Percentiles rank a stretch among this genome's conserved stretches.
phyloP scores from a whole-genome alignment of 64 coral and sea anemone genomes.

The Stylophora pistillata region DNA sequence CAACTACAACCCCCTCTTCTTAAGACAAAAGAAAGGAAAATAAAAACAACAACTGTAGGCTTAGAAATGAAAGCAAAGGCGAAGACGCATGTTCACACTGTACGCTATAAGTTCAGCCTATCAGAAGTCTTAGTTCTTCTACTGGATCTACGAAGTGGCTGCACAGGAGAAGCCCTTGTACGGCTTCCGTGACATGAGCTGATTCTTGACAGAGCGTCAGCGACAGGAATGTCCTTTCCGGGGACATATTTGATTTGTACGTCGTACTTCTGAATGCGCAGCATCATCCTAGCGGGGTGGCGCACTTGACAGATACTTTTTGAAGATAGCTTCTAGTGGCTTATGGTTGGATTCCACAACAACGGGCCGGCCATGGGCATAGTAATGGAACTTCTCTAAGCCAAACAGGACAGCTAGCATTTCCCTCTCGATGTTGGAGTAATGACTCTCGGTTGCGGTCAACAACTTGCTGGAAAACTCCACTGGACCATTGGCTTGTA shows the following conservation, averaged over 20 bases:
- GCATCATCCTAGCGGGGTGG: constrained; percentile 45
- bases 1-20: not conserved
- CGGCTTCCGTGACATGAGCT: constrained; percentile 38
- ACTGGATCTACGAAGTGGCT: not conserved
- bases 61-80: not conserved
- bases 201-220: constrained; percentile 45
- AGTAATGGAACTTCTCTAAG: constrained; percentile 58
- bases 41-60: too few relatives aligned
- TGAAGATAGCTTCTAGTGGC: constrained; percentile 40
- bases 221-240: constrained; percentile 33
- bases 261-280: constrained; percentile 54
- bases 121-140: constrained; percentile 8
- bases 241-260: constrained; percentile 57
- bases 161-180: not conserved
- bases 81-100: too few relatives aligned
- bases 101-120: constrained; percentile 30
- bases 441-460: constrained; percentile 14
- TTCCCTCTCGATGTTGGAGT: constrained; percentile 54
- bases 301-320: constrained; percentile 44
- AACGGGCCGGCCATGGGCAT: constrained; percentile 44
- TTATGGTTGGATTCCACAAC: constrained; percentile 49
- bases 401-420: constrained; percentile 51
- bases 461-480: constrained; percentile 41
- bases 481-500: constrained; percentile 42
- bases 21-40: too few relatives aligned